Base-by-base conservation (phyloP, 2,113 vertebrate species). In the Prolemur simus region DNA sequence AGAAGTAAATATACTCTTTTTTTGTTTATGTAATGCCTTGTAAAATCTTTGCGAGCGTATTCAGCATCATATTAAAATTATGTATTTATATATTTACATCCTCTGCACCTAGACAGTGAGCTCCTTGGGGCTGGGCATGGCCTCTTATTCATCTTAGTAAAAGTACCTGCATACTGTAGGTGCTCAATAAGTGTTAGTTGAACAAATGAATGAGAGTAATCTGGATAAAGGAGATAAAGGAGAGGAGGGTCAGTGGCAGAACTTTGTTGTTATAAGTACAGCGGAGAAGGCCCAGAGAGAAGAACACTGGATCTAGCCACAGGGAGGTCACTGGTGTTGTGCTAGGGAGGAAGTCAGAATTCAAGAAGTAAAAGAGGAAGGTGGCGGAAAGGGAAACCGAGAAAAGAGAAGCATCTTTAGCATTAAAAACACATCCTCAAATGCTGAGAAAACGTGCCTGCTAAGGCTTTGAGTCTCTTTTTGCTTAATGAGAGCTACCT, bases 321-420 rank as follows among this genome's bases (percentile, higher is more conserved):
- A 54, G 68, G 45, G n/a, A 66, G 89, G 95, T 81, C 69, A 39
- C 42, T 29, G 8, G 42, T 63, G 25, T 6, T 87, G 20, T 32
- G 47, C 39, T 58, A 29, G 66, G 73, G 54, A 63, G 66, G 66
- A 92, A 83, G 60, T 85, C 39, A 90, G 60, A 97, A 95, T 94
- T 93, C 52, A 47, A 37, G 74, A 95, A 96, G 74, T 60, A 68
- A 89, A 94, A 92, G 86, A 89, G 78, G 87, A 89, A 93, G 66
- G 63, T 58, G 39, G 47, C 69, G 7, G 45, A 92, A 73, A 60
- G 60, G 63, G 83, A 96, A 81, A 66, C 60, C 3, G 25, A 90
- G 64, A 69, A 78, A 84, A 89, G 83, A 89, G 82, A 64, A 66
- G 69, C 18, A 54, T 81, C 13, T 80, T 83, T 83, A 76, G 49